These are phyloP conservation scores for Andrena dorsata DNA, from an alignment of 2,888 invertebrate species.

Conservation along the genomic window DNA sequence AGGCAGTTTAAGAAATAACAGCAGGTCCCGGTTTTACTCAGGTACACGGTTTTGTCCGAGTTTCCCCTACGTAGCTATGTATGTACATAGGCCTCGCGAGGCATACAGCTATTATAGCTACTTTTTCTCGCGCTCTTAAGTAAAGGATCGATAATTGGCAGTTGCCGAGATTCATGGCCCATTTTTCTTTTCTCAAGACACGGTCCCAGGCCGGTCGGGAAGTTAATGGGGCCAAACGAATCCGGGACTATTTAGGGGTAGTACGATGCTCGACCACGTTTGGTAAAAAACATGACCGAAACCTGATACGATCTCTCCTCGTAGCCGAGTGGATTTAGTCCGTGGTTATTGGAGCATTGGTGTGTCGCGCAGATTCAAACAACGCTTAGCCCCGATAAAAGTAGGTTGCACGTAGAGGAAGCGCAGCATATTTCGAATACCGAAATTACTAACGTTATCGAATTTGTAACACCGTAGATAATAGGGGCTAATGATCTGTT, in stretches of 20 bases:
- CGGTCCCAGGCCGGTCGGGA: conserved; percentile 11
- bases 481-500: too few relatives aligned
- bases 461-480: too few relatives aligned
- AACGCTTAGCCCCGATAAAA: too few relatives aligned
- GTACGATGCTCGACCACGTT: conserved; percentile 23
- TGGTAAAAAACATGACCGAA: conserved; percentile 43
- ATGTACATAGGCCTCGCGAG: neutral
- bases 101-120: too few relatives aligned
- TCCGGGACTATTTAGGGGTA: conserved; percentile 24
- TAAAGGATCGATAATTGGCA: conserved; percentile 42
- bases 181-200: conserved; percentile 23
- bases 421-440: too few relatives aligned
- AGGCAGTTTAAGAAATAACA: too few relatives aligned
- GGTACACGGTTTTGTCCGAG: too few relatives aligned
- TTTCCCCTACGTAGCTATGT: too few relatives aligned
- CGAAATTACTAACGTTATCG: too few relatives aligned
- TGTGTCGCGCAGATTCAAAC: too few relatives aligned
- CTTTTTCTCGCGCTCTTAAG: neutral
- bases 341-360: conserved; percentile 6
- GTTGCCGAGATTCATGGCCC: conserved; percentile 31
- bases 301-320: conserved; percentile 31
- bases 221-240: conserved; percentile 59
- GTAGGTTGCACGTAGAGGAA: too few relatives aligned
- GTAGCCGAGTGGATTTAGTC: neutral
- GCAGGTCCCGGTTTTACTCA: too few relatives aligned